Base-by-base conservation (phyloP, 2,888 invertebrate genomes). In the Pollenia angustigena region DNA sequence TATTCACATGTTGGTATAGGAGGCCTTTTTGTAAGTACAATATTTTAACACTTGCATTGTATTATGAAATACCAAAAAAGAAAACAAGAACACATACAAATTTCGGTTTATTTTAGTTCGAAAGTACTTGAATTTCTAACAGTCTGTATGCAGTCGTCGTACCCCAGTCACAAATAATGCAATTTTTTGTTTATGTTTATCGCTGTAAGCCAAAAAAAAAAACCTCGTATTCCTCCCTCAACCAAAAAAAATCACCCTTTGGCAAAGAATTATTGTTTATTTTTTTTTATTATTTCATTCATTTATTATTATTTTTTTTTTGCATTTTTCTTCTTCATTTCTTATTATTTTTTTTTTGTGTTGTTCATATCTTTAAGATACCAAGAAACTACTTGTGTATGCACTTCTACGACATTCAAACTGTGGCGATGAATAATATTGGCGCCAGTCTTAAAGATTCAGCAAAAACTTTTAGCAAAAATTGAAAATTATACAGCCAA, bases 401-500 rank as follows among this genome's bases (percentile, higher is more conserved):
- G 83, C 71, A 71, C 71, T 79, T 58, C 58, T 66, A 66, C 58
- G 66, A 16, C 66, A 84, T 74, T 79, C 74, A 68, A 68, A 68
- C 60, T 68, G 40, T 46, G 69, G 40, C 71, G 71, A 78, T 87
- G 87, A 84, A 87, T 81, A 74, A 87, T 84, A 81, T 60, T 87
- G 87, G 87, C 87, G 87, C 87, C 87, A 87, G 81, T 74, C 60
- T 72, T 68, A 58, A 80, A 80, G 80, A 83, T 83, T 83, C 69
- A 80, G 44, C 12, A 82, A 79, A 85, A 78, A 60, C n/a, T 50
- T 58, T 12, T 12, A 68, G 44, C 44, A 81, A 58, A 80, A 54
- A 80, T 83, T 83, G 66, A 66, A 72, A 66, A 79, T 68, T 46
- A 48, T 72, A 68, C 11, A 54, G 76, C 44, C 23, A 42, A 42